Evolutionary conservation across 1,140 invertebrate species (phyloP).

Genomic region (Cydia strobilella): DNA sequence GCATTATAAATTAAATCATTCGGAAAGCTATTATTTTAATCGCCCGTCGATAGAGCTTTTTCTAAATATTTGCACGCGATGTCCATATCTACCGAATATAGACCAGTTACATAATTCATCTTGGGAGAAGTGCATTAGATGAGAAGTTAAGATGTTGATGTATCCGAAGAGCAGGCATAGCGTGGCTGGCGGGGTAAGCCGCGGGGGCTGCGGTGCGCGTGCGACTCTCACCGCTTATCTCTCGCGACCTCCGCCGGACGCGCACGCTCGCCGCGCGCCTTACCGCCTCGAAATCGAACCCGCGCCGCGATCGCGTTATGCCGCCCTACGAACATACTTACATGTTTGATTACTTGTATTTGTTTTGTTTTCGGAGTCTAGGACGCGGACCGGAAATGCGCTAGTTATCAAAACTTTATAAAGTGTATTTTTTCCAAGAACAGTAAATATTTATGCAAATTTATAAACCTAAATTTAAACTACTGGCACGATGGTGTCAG

Average conservation of each 20-base stretch:
- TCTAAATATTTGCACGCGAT: slow-evolving; percentile 8
- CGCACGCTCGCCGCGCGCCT: slow-evolving; percentile 65
- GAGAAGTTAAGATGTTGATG: slow-evolving; percentile 51
- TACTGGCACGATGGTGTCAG: slow-evolving; percentile 78
- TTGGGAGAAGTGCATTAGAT: slow-evolving; percentile 65
- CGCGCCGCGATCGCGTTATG: slow-evolving; percentile 70
- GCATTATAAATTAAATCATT: background rate
- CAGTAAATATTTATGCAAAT: slow-evolving; percentile 27
- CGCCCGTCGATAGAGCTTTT: background rate
- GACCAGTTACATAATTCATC: slow-evolving; percentile 71
- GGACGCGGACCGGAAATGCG: slow-evolving; percentile 60
- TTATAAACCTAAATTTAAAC: slow-evolving; percentile 11
- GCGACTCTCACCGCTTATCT: slow-evolving; percentile 79
- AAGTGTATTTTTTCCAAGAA: slow-evolving; percentile 9
- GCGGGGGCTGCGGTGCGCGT: slow-evolving; percentile 63
- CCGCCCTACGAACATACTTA: slow-evolving; percentile 59
- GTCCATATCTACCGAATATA: background rate
- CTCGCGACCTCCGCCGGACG: slow-evolving; percentile 77
- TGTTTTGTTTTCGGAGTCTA: slow-evolving; percentile 61
- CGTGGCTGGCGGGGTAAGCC: slow-evolving; percentile 58
- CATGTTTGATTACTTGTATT: slow-evolving; percentile 59
- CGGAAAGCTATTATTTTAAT: too few species aligned
- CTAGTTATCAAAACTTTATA: slow-evolving; percentile 50
- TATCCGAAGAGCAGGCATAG: slow-evolving; percentile 60
- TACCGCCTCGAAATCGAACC: slow-evolving; percentile 44